These are phyloP conservation scores for Molanna angustata DNA, from an alignment of 2,888 invertebrate genomes.

Conservation along the genomic window DNA sequence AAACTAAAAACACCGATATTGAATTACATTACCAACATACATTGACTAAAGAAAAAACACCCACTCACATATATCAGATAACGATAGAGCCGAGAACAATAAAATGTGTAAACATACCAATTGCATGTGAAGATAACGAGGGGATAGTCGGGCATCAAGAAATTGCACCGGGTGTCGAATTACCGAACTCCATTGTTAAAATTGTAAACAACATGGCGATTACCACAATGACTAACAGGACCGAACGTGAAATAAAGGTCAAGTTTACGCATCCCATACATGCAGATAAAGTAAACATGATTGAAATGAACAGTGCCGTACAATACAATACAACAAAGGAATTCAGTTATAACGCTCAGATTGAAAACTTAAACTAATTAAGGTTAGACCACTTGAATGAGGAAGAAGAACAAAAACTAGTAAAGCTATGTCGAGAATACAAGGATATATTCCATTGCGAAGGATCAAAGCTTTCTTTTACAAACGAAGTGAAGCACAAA, in stretches of 20 bases:
- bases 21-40: neutral
- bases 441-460: constrained; percentile 33
- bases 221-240: neutral
- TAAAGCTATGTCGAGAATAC: constrained; percentile 29
- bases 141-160: neutral
- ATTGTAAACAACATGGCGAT: no score
- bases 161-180: neutral
- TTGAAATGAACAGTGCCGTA: no score
- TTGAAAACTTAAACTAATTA: neutral
- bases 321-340: no score
- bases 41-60: neutral
- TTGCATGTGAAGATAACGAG: neutral
- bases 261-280: no score
- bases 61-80: neutral
- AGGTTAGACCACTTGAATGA: constrained; percentile 32
- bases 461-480: constrained; percentile 33
- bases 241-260: no score
- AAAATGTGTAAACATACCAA: neutral
- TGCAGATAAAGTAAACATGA: no score
- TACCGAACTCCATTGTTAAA: neutral
- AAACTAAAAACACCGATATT: neutral
- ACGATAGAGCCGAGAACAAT: neutral
- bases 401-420: constrained; percentile 35
- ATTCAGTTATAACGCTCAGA: no score
- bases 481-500: constrained; percentile 33